Evolutionary conservation across 2,888 invertebrate species (phyloP).

Genomic region (Rhagium mordax): DNA sequence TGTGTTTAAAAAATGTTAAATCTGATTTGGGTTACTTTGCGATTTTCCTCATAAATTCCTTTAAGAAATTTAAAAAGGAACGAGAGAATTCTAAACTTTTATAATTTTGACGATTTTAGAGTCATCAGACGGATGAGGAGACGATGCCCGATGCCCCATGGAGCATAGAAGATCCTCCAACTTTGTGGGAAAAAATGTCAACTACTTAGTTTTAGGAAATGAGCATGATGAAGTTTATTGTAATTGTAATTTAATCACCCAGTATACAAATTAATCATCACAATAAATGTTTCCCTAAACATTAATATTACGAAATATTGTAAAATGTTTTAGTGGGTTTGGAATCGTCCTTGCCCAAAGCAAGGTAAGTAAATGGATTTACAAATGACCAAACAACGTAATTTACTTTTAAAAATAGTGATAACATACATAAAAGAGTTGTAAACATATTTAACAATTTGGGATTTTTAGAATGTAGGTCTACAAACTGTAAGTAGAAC

Average conservation of each 20-base stretch:
- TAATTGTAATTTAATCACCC: neutral
- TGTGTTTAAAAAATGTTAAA: too few species aligned
- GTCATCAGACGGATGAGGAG: too few species aligned
- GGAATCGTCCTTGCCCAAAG: constrained; percentile 1
- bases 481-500: constrained; percentile 38
- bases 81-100: too few species aligned
- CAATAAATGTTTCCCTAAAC: neutral
- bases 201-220: too few species aligned
- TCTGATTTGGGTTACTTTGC: too few species aligned
- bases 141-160: too few species aligned
- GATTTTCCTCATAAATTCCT: too few species aligned
- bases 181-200: too few species aligned
- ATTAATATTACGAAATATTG: neutral
- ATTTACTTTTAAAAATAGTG: neutral
- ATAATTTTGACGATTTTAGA: too few species aligned
- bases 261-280: neutral
- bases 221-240: too few species aligned
- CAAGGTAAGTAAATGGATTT: constrained; percentile 1
- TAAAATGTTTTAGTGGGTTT: neutral
- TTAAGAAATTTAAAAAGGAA: too few species aligned
- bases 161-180: too few species aligned
- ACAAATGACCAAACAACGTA: neutral
- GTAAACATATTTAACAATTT: neutral
- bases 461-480: constrained; percentile 18
- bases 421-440: neutral